These are phyloP conservation scores for Cyclina sinensis DNA, from an alignment of 1,140 invertebrate species.

Conservation along the genomic window DNA sequence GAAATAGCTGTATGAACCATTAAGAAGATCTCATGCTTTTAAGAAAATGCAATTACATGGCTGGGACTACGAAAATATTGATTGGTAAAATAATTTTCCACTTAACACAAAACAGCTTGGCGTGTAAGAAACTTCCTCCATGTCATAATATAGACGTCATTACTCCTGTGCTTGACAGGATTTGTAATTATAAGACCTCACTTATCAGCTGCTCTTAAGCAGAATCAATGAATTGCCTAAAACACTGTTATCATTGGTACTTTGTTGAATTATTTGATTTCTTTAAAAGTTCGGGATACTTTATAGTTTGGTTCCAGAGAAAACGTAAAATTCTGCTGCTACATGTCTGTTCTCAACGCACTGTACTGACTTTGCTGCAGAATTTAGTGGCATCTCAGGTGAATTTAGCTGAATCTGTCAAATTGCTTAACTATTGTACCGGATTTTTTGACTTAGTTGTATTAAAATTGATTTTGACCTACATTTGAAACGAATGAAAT, in stretches of 20 bases:
- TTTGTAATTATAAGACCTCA: not conserved
- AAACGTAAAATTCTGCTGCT: too few relatives aligned
- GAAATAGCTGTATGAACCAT: not conserved
- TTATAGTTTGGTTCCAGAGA: too few relatives aligned
- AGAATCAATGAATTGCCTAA: not conserved
- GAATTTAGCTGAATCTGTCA: too few relatives aligned
- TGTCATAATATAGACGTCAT: not conserved
- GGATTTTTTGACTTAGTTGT: too few relatives aligned
- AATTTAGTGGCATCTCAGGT: too few relatives aligned
- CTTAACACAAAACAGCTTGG: slow-evolving; percentile 23
- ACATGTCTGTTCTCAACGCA: too few relatives aligned
- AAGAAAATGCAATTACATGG: slow-evolving; percentile 9
- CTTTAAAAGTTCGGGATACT: too few relatives aligned
- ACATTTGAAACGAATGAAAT: too few relatives aligned
- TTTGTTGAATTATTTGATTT: too few relatives aligned
- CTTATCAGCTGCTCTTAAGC: not conserved
- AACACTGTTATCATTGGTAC: not conserved
- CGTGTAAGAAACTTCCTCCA: not conserved
- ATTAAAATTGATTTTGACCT: too few relatives aligned
- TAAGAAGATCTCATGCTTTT: slow-evolving; percentile 1
- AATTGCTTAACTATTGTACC: too few relatives aligned
- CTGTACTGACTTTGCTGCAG: too few relatives aligned
- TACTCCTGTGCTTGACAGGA: not conserved
- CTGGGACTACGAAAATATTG: slow-evolving; percentile 3
- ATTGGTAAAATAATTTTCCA: not conserved